These are phyloP conservation scores for Glomeris marginata DNA, from an alignment of 2,888 invertebrate genomes.

Conservation along the genomic window DNA sequence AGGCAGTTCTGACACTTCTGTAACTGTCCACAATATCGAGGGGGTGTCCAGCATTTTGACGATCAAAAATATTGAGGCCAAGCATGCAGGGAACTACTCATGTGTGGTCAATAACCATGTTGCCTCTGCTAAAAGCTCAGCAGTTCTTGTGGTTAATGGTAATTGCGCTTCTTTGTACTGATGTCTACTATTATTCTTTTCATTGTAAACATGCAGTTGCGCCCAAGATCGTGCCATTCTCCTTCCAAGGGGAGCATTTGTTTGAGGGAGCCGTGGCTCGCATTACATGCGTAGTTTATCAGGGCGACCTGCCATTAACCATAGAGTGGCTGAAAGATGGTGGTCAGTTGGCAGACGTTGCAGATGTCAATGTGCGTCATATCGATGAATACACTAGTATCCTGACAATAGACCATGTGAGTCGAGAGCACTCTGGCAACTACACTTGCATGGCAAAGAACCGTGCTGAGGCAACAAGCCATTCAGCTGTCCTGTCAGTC, in stretches of 20 bases:
- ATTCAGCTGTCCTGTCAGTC: conserved; percentile 17
- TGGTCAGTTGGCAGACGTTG: background rate
- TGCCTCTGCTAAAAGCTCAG: conserved; percentile 17
- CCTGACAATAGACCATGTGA: conserved; percentile 9
- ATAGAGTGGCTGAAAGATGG: conserved; percentile 11
- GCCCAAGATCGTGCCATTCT: conserved; percentile 13
- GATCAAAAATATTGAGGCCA: conserved; percentile 22
- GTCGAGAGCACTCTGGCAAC: conserved; percentile 5
- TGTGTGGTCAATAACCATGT: conserved; percentile 15
- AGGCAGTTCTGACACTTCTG: conserved; percentile 26
- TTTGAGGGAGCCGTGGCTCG: conserved; percentile 12
- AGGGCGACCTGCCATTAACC: conserved; percentile 12
- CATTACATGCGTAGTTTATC: conserved; percentile 12
- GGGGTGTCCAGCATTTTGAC: conserved; percentile 39
- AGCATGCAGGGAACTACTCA: conserved; percentile 21
- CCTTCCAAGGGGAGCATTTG: conserved; percentile 13
- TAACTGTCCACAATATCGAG: conserved; percentile 8
- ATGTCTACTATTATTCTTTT: no score
- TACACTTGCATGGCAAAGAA: conserved; percentile 15
- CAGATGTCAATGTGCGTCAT: conserved; percentile 15
- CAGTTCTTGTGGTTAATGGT: conserved; percentile 13
- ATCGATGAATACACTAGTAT: conserved; percentile 12
- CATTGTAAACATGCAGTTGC: conserved; percentile 5
- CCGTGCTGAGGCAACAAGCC: conserved; percentile 17
- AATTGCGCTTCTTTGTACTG: background rate